Percentiles rank a stretch among this genome's conserved stretches.
Conservation (phyloP, 2,797 vertebrate species). For the Hemibagrus guttatus region DNA sequence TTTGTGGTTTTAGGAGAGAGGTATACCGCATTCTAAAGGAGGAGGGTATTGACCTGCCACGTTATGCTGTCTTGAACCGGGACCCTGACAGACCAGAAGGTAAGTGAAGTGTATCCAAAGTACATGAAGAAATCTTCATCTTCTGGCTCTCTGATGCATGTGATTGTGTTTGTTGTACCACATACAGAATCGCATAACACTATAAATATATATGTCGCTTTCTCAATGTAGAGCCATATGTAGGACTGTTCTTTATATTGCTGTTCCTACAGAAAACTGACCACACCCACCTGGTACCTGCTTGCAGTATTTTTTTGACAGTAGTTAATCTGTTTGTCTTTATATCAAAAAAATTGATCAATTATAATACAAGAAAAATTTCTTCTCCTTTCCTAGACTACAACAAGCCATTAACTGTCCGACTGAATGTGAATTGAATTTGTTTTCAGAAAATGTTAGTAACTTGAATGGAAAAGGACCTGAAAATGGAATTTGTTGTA, state of each 20-base stretch:
- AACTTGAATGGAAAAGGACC: not conserved
- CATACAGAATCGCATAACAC: not conserved
- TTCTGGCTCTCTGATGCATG: not conserved
- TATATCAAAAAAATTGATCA: too few relatives aligned
- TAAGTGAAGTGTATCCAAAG: slow-evolving; percentile 57
- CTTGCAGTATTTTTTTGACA: not conserved
- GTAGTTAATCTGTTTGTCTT: not conserved
- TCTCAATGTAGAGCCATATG: not conserved
- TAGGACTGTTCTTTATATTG: not conserved
- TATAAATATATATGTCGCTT: not conserved
- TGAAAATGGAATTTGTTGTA: not conserved
- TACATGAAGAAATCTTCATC: not conserved
- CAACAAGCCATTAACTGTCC: too few relatives aligned
- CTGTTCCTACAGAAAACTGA: not conserved
- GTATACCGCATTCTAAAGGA: slow-evolving; percentile 96
- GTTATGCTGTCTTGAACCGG: slow-evolving; percentile 93
- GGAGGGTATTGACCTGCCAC: slow-evolving; percentile 94
- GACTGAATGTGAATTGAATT: too few relatives aligned
- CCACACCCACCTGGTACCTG: not conserved
- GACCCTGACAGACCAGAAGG: slow-evolving; percentile 93
- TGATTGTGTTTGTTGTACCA: not conserved
- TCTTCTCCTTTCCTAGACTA: too few relatives aligned
- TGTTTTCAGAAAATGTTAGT: not conserved
- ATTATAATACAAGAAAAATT: too few relatives aligned
- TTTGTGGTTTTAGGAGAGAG: slow-evolving; percentile 82